Evolutionary conservation across 2,797 vertebrate species (phyloP).

Genomic region (Distichodus sexfasciatus): DNA sequence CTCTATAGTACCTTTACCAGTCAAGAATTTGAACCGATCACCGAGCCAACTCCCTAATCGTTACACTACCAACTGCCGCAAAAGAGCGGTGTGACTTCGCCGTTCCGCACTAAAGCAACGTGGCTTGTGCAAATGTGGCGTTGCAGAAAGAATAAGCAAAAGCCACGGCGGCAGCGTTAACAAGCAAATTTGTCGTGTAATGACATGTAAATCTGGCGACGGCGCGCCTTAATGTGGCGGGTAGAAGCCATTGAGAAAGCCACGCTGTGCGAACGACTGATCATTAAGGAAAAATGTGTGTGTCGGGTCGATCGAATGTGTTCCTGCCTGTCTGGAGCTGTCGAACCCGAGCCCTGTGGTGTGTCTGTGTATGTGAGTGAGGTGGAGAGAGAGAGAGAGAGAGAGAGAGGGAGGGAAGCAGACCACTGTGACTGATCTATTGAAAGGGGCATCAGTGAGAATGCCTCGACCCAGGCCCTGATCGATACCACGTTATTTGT

Average conservation of each 20-base stretch:
- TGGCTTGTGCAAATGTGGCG: not conserved
- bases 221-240: not conserved
- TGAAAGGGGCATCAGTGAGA: slow-evolving; percentile 63
- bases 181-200: not conserved
- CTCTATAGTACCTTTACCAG: no score
- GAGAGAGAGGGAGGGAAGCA: slow-evolving; percentile 16
- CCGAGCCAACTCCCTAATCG: no score
- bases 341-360: slow-evolving; percentile 62
- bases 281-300: slow-evolving; percentile 31
- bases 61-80: no score
- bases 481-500: slow-evolving; percentile 70
- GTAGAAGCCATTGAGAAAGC: slow-evolving; percentile 10
- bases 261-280: not conserved
- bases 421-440: slow-evolving; percentile 69
- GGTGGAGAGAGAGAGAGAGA: not conserved
- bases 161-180: not conserved
- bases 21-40: no score
- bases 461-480: slow-evolving; percentile 55
- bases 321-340: slow-evolving; percentile 53
- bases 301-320: slow-evolving; percentile 63
- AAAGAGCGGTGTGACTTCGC: no score
- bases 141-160: not conserved
- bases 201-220: not conserved
- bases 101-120: no score
- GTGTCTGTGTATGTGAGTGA: not conserved